Evolutionary conservation across 2,797 vertebrate genomes (phyloP), one percentile per base, ranked within the genome.

Genomic region (Scleropages formosus): DNA sequence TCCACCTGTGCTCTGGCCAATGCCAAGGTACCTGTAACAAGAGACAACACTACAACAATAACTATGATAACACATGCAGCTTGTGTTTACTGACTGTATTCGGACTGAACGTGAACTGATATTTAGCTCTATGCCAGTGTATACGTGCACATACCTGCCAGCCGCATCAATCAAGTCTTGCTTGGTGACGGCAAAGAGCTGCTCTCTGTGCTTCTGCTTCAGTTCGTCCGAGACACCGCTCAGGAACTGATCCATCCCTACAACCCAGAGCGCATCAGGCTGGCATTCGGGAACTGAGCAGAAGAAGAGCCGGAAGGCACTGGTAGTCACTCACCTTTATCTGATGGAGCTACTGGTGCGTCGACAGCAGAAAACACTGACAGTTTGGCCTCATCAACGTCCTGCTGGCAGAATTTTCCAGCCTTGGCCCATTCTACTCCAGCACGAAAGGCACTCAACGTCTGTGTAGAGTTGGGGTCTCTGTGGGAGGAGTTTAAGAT

Each of bases 241-340:
- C 27, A 98, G 82, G 87, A 99, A 99, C 0, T 85, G 80, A 73
- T 87, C 81, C 88, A 95, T 88, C 20, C 97, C 97, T 99, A 80
- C 31, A 72, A 63, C 6, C 70, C 70, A 39, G 39, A 18, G 39
- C 1, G 20, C 11, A 60, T 3, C 15, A 27, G 39, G 13, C 22
- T 16, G 6, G 31, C 62, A 22, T 24, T n/a, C 39, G 31, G 39
- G 31, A 39, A 2, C 31, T 31, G 39, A 2, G 31, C 31, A 2
- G 31, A 11, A 49, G 46, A 67, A 67, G 13, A n/a, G 22, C 68
- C 56, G 24, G 49, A 26, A 15, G 68, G 13, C 24, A 31, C 26
- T 8, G 4, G 13, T 18, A 10, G 11, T 18, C 31, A 24, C 39
- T 15, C 12, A 46, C 12, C 11, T 89, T 95, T 97, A 79, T 95